A percentile compares a stretch with the other conserved stretches of the same genome.
phyloP scores from a whole-genome alignment of 2,113 vertebrate species.

The Etheostoma spectabile region DNA sequence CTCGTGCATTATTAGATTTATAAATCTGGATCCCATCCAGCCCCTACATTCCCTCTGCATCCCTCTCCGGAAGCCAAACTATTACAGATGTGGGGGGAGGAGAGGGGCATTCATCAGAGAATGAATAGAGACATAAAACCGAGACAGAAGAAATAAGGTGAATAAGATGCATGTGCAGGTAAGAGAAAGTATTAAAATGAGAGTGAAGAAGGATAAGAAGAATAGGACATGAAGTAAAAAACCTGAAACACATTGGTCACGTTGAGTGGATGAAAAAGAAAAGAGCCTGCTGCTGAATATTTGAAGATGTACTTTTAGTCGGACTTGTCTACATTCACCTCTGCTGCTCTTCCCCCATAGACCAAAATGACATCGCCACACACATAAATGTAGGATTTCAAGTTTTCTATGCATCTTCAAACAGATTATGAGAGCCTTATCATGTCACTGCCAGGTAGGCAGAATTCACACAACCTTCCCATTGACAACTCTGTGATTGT shows the following conservation, averaged over 20 bases:
- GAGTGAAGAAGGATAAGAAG: neutral
- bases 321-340: neutral
- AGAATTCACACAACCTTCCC: constrained; percentile 35
- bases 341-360: neutral
- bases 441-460: constrained; percentile 49
- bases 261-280: constrained; percentile 30
- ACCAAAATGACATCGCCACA: constrained; percentile 34
- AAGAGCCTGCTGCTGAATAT: constrained; percentile 55
- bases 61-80: constrained; percentile 40
- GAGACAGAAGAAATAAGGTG: neutral
- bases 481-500: constrained; percentile 16
- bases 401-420: constrained; percentile 56
- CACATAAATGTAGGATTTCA: constrained; percentile 20
- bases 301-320: constrained; percentile 52
- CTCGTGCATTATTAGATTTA: constrained; percentile 53
- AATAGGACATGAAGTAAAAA: neutral
- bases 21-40: constrained; percentile 36
- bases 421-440: constrained; percentile 56
- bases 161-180: constrained; percentile 2
- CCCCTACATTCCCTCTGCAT: constrained; percentile 35
- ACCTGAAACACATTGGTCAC: constrained; percentile 20
- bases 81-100: constrained; percentile 24
- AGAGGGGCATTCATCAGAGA: constrained; percentile 27
- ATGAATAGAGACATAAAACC: constrained; percentile 22
- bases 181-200: constrained; percentile 4